Conservation (phyloP, 35 echinoderm and acorn worm species). For the Lytechinus variegatus region DNA sequence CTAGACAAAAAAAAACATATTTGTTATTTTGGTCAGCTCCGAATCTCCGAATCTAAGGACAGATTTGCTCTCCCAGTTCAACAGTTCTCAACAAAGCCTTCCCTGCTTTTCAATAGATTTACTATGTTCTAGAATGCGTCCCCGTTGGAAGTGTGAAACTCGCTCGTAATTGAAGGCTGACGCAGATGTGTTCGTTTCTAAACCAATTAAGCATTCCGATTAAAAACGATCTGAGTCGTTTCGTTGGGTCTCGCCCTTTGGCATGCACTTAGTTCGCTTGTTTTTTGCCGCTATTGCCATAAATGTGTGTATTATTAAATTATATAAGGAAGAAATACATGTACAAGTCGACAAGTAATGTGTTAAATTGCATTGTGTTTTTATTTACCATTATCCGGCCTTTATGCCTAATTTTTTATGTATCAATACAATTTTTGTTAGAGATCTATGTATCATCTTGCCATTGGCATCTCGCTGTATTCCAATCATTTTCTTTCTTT, state of each 20-base stretch:
- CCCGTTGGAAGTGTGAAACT: too few species aligned
- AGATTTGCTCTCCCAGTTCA: too few species aligned
- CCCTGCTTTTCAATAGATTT: too few species aligned
- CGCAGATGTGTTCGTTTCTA: neutral
- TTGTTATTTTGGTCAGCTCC: too few species aligned
- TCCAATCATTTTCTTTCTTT: neutral
- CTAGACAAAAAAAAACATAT: too few species aligned
- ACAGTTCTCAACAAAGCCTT: too few species aligned
- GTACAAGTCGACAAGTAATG: neutral
- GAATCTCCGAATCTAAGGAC: too few species aligned
- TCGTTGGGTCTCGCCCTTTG: too few species aligned
- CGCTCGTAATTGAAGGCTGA: too few species aligned
- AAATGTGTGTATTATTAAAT: neutral
- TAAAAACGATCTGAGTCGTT: too few species aligned
- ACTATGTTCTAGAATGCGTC: too few species aligned
- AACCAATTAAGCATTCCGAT: neutral
- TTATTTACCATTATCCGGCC: neutral
- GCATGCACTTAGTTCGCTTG: too few species aligned
- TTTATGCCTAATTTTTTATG: neutral
- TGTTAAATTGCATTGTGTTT: neutral
- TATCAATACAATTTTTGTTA: neutral
- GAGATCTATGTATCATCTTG: neutral
- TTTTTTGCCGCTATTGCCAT: neutral
- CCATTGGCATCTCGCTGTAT: neutral
- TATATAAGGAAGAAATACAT: neutral